These are phyloP conservation scores for Phaedon cochleariae DNA, from an alignment of 2,888 invertebrate species.

Conservation along the genomic window DNA sequence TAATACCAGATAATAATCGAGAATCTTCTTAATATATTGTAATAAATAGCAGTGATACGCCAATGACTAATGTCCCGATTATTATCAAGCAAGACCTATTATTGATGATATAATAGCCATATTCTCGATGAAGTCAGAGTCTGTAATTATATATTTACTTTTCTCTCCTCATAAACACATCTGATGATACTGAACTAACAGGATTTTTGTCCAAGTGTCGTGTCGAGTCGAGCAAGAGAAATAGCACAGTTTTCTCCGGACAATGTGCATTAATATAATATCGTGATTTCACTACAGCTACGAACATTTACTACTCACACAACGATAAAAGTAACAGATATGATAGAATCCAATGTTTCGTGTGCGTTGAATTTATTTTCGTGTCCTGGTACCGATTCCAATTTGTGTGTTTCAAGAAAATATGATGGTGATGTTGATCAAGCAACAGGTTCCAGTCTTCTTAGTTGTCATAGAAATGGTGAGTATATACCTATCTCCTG, in stretches of 20 bases:
- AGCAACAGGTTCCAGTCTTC: not conserved
- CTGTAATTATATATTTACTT: not conserved
- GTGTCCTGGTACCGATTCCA: not conserved
- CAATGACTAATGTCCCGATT: too few species aligned
- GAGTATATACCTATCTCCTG: not conserved
- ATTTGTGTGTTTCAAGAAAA: not conserved
- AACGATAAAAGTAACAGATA: not conserved
- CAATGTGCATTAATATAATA: not conserved
- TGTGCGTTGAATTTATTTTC: not conserved
- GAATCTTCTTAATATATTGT: too few species aligned
- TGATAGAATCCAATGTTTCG: not conserved
- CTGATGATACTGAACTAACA: not conserved
- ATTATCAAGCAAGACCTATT: not conserved
- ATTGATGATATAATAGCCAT: not conserved
- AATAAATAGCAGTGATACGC: too few species aligned
- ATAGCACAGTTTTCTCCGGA: not conserved
- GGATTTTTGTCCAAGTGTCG: not conserved
- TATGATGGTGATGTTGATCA: not conserved
- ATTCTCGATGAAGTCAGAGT: not conserved
- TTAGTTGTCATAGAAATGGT: not conserved
- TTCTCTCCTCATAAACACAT: not conserved
- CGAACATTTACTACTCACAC: not conserved
- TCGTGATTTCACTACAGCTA: not conserved
- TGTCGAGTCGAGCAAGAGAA: not conserved
- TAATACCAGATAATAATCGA: too few species aligned